Evolutionary conservation across 2,113 vertebrate species (phyloP).

Genomic region (Arvicanthis niloticus): DNA sequence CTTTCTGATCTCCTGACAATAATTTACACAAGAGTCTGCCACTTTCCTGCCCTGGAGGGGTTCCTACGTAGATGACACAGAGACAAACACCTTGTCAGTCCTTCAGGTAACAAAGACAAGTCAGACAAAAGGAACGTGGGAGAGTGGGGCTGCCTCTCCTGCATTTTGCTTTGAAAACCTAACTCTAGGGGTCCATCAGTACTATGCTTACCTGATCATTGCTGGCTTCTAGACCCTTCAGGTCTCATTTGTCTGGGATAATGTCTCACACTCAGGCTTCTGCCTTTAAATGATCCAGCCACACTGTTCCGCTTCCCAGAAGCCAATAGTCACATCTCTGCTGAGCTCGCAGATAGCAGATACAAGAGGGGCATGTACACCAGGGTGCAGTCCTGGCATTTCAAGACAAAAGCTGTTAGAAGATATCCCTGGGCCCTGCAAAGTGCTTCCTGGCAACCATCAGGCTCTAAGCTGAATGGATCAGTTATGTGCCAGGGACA

Average conservation of each 20-base stretch:
- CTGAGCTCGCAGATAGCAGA: not conserved
- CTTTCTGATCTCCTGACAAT: not conserved
- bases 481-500: not conserved
- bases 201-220: not conserved
- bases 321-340: not conserved
- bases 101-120: not conserved
- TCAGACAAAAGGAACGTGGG: not conserved
- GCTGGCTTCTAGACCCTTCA: not conserved
- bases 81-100: not conserved
- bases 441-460: not conserved
- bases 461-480: not conserved
- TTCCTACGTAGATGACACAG: not conserved
- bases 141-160: not conserved
- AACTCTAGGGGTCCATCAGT: not conserved
- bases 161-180: not conserved
- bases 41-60: not conserved
- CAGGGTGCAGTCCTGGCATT: not conserved
- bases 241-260: not conserved
- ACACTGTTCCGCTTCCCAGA: not conserved
- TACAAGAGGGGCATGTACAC: not conserved
- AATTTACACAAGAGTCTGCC: not conserved
- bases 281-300: not conserved
- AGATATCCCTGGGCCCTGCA: not conserved
- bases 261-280: not conserved
- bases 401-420: not conserved